Base-by-base conservation (phyloP, 2,113 vertebrate genomes). In the Toxotes chatareus region DNA sequence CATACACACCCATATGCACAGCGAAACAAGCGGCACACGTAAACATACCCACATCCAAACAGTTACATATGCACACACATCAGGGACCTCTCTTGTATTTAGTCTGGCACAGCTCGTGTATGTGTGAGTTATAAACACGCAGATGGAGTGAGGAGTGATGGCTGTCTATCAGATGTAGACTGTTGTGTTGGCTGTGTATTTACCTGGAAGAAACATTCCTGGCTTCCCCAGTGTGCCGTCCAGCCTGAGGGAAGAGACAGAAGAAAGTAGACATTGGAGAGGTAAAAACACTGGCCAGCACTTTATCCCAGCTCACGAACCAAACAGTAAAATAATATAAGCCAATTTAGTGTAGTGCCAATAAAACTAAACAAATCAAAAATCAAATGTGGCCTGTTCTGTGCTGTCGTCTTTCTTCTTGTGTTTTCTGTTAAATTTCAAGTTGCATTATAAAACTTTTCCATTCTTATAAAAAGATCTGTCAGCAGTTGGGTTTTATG, bases 201-300 rank as follows among this genome's bases (percentile, higher is more conserved):
- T 90, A 94, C 93, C 93, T 91, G 93, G 91, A 27, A 94, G 90
- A 87, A 94, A 94, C 91, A 94, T 94, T 83, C 93, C 93, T 8
- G 93, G 92, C 57, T 94, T 94, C 31, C 93, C 93, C 77, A 94
- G 86, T 7, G 93, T 93, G 78, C 92, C 90, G 11, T 94, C 93
- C 68, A 94, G 78, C 82, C 93, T 94, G 67, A 2, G 11, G 53
- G 17, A 36, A n/a, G 53, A 44, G 56, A 76, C 8, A 64, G 36
- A 65, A 40, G 21, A 62, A 27, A 73, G 59, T 12, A 63, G 32
- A 66, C 12, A 27, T 13, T 32, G 8, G 31, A 55, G 64, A 76
- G 17, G 32, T 53, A 55, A 66, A 70, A 77, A 68, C 55, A 65
- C 51, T 21, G 64, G 79, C 21, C 53, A 36, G 8, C 9, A 60